These are phyloP conservation scores for Drosophila triauraria DNA, from an alignment of 1,140 invertebrate genomes.

Conservation along the genomic window DNA sequence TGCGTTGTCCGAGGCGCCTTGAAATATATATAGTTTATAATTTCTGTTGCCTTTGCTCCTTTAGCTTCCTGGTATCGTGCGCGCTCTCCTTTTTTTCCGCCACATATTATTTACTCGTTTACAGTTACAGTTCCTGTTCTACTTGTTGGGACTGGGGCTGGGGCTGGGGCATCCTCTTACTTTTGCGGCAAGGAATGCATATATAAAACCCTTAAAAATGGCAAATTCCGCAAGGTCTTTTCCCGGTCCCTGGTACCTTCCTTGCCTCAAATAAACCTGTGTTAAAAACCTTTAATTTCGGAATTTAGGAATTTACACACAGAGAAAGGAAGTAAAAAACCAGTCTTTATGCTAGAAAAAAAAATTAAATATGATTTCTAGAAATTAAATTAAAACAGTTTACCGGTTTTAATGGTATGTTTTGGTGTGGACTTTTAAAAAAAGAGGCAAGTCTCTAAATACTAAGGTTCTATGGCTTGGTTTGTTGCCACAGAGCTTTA, in stretches of 20 bases:
- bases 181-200: slow-evolving; percentile 13
- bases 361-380: slow-evolving; percentile 4
- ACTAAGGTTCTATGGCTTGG: no score
- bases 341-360: slow-evolving; percentile 1
- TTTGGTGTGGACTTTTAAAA: not conserved
- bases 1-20: slow-evolving; percentile 22
- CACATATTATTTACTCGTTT: slow-evolving; percentile 9
- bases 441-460: not conserved
- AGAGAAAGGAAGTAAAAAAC: slow-evolving; percentile 1
- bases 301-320: slow-evolving; percentile 4
- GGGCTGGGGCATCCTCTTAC: slow-evolving; percentile 14
- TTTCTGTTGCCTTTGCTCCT: not conserved
- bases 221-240: slow-evolving; percentile 32
- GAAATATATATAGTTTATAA: slow-evolving; percentile 1
- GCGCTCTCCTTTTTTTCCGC: not conserved
- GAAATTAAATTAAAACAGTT: slow-evolving; percentile 5
- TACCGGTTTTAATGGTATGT: slow-evolving; percentile 2
- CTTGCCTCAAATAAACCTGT: not conserved
- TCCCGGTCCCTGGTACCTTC: not conserved
- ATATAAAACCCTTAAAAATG: slow-evolving; percentile 17
- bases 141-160: slow-evolving; percentile 14
- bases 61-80: slow-evolving; percentile 16
- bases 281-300: not conserved
- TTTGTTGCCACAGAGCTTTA: no score
- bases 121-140: slow-evolving; percentile 39